Conservation (phyloP, 2,113 vertebrate genomes). For the Rhinolophus sinicus region DNA sequence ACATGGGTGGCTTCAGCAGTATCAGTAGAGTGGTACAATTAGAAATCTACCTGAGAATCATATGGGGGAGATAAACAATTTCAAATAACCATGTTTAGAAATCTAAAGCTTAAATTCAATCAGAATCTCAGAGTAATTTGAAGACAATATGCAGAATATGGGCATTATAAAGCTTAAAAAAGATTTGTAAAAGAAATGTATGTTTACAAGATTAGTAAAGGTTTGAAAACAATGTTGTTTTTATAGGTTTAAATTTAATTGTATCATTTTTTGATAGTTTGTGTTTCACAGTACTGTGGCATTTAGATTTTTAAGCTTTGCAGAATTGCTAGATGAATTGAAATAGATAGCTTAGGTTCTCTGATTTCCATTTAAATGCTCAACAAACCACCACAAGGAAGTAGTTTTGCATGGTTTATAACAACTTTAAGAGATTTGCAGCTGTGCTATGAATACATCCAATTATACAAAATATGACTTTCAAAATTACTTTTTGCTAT, state of each 20-base stretch:
- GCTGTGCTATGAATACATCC: conserved; percentile 78
- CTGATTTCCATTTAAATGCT: conserved; percentile 82
- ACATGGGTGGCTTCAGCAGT: background rate
- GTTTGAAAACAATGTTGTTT: background rate
- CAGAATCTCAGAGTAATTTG: background rate
- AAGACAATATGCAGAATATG: background rate
- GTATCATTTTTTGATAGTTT: conserved; percentile 5
- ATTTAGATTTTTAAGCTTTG: conserved; percentile 54
- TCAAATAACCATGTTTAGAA: background rate
- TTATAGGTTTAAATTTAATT: conserved; percentile 45
- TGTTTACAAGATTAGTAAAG: conserved; percentile 20
- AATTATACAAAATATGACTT: conserved; percentile 83
- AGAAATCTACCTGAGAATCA: background rate
- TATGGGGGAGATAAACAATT: background rate
- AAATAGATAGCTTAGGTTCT: conserved; percentile 79
- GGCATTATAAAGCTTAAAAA: background rate
- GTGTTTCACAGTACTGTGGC: background rate
- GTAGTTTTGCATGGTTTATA: conserved; percentile 79
- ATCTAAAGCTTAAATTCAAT: background rate
- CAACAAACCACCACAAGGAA: conserved; percentile 73
- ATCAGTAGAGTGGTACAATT: background rate
- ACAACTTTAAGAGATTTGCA: conserved; percentile 79
- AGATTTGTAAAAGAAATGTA: background rate
- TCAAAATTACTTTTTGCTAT: conserved; percentile 79
- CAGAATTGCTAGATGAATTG: conserved; percentile 69